Conservation (phyloP, 2,797 vertebrate genomes). For the Mus caroli region DNA sequence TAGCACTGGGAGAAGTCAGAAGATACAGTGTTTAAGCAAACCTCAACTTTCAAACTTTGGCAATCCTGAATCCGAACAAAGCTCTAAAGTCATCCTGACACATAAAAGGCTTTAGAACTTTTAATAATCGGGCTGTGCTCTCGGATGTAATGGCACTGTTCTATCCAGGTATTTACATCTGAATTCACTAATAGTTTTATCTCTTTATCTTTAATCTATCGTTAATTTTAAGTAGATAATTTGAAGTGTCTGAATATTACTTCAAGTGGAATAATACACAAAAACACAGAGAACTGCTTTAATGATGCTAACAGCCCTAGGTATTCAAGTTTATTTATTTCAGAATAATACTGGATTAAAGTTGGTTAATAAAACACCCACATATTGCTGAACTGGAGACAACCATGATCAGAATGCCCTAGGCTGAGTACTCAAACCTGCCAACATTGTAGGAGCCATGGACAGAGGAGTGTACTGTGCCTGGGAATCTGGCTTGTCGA, state of each 20-base stretch:
- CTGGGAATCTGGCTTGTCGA: not conserved
- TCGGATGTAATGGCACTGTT: not conserved
- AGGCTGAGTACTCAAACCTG: not conserved
- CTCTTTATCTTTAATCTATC: conserved; percentile 25
- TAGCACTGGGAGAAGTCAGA: not conserved
- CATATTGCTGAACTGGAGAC: not conserved
- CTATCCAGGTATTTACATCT: not conserved
- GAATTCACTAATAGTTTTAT: not conserved
- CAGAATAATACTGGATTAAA: conserved; percentile 17
- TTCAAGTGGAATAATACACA: conserved; percentile 34
- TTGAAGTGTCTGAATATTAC: not conserved
- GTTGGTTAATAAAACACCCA: conserved; percentile 1
- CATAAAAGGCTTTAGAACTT: not conserved
- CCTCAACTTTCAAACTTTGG: conserved; percentile 27
- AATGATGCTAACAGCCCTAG: not conserved
- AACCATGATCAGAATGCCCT: not conserved
- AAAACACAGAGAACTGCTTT: not conserved
- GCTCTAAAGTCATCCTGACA: not conserved
- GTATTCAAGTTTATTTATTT: not conserved
- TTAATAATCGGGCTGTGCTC: not conserved
- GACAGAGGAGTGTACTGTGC: not conserved
- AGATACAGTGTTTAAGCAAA: conserved; percentile 14
- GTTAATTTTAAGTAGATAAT: conserved; percentile 12
- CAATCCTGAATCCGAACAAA: not conserved
- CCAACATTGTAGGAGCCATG: not conserved